Evolutionary conservation across 2,797 vertebrate species (phyloP).

Genomic region (Uromys caudimaculatus): DNA sequence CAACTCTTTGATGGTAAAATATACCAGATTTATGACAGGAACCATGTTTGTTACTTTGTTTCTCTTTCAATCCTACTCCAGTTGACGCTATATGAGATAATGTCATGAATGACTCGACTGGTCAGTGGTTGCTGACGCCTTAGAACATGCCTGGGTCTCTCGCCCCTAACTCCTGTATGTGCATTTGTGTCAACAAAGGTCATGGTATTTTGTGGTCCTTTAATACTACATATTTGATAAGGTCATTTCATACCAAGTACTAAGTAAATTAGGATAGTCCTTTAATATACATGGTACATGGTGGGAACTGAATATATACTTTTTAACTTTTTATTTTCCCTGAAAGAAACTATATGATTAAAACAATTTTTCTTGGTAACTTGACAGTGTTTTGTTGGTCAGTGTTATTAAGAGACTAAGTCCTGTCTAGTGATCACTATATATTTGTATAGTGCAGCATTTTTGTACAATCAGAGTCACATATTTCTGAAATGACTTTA

Average conservation of each 20-base stretch:
- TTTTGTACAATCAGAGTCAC: not conserved
- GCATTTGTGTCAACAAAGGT: not conserved
- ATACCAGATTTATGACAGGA: not conserved
- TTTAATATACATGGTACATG: not conserved
- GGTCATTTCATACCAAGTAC: not conserved
- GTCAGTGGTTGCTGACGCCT: not conserved
- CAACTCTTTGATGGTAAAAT: not conserved
- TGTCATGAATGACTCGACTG: not conserved
- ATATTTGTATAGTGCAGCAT: not conserved
- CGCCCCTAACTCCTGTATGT: not conserved
- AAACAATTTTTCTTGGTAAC: not conserved
- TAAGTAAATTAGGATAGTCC: slow-evolving; percentile 19
- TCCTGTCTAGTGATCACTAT: not conserved
- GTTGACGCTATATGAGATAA: not conserved
- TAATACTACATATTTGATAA: not conserved
- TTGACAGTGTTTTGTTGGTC: not conserved
- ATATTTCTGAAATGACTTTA: slow-evolving; percentile 52
- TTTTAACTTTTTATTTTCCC: not conserved
- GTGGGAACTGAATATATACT: not conserved
- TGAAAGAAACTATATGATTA: slow-evolving; percentile 21
- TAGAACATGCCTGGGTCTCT: fast-evolving
- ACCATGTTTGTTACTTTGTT: not conserved
- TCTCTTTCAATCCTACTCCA: not conserved
- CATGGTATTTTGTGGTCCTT: not conserved
- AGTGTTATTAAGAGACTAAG: not conserved